phyloP scores from a whole-genome alignment of 2,113 vertebrate genomes.

The Paradisaea rubra region DNA sequence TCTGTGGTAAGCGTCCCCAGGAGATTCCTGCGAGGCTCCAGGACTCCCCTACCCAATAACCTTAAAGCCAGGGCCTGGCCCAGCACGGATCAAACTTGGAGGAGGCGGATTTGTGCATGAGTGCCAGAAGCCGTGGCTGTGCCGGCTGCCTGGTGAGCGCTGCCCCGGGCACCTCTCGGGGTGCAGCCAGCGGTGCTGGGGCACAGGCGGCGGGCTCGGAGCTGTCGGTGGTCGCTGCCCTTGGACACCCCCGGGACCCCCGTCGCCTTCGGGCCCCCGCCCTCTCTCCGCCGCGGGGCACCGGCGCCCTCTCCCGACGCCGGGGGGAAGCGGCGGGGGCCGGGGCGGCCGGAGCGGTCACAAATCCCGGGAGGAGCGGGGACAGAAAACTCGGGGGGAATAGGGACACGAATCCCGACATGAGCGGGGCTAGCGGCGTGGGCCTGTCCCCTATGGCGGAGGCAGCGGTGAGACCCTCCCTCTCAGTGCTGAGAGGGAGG shows the following conservation, averaged over 20 bases:
- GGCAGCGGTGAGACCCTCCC: neutral
- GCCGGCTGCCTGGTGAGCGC: neutral
- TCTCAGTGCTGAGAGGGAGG: neutral
- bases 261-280: neutral
- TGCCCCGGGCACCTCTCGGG: neutral
- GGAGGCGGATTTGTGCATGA: no score
- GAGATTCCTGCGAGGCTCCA: neutral
- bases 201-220: no score
- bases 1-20: neutral
- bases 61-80: neutral
- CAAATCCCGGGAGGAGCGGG: neutral
- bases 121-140: neutral
- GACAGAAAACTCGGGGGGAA: neutral
- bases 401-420: neutral
- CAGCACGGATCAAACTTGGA: accelerated
- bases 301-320: neutral
- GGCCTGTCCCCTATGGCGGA: neutral
- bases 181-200: neutral
- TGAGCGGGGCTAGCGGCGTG: neutral
- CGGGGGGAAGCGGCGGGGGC: neutral
- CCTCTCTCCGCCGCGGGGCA: neutral
- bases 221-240: neutral
- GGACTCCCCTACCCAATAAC: neutral
- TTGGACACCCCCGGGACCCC: neutral
- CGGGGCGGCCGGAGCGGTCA: neutral